A percentile compares a stretch with the other conserved stretches of the same genome.
Conservation (phyloP, 1,140 invertebrate genomes). For the Dolichoris vasculosae region DNA sequence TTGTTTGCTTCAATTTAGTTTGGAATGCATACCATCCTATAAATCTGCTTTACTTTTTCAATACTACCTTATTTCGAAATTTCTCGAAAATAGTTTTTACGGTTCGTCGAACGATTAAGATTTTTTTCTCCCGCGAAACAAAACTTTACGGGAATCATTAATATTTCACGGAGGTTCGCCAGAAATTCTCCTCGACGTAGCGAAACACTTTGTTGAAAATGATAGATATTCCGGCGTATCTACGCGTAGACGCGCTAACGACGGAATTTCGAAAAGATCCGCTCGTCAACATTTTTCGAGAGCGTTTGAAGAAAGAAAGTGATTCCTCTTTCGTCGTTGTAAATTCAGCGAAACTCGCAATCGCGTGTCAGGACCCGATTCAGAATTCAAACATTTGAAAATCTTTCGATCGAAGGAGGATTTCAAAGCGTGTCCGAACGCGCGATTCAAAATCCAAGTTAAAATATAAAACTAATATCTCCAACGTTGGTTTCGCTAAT, state of each 20-base stretch:
- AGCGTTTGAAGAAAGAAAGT: not conserved
- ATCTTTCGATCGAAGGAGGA: too few species aligned
- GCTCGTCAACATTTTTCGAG: not conserved
- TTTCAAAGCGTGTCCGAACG: too few species aligned
- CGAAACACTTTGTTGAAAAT: constrained; percentile 19
- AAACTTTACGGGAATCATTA: not conserved
- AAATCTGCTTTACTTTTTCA: not conserved
- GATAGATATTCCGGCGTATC: constrained; percentile 12
- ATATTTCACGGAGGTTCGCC: constrained; percentile 9
- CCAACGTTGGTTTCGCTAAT: too few species aligned
- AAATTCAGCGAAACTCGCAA: not conserved
- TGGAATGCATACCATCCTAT: not conserved
- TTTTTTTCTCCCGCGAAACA: not conserved
- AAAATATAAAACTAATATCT: too few species aligned
- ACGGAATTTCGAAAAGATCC: not conserved
- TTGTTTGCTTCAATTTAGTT: not conserved
- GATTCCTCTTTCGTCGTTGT: not conserved
- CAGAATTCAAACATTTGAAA: too few species aligned
- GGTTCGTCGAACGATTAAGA: constrained; percentile 7
- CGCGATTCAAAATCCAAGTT: too few species aligned
- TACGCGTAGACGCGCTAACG: not conserved
- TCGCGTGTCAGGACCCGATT: not conserved
- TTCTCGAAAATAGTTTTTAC: not conserved
- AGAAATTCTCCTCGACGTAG: constrained; percentile 5
- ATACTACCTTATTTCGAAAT: not conserved